Conservation (phyloP, 1,140 invertebrate genomes). For the Ceratina japonica region DNA sequence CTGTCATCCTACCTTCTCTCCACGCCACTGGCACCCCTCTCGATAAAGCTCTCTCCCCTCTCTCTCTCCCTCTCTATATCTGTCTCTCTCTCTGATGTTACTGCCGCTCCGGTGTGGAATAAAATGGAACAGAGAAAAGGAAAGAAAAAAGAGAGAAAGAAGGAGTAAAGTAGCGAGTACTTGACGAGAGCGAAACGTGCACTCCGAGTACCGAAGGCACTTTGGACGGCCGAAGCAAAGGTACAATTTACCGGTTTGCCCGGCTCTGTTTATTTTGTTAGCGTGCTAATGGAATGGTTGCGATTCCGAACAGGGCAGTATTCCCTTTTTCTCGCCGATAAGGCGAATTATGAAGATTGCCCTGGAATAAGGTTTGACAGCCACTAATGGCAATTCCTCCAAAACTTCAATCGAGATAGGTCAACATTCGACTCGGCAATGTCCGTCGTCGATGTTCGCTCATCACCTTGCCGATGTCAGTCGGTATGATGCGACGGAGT, state of each 20-base stretch:
- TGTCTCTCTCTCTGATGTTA: slow-evolving; percentile 33
- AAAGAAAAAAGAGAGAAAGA: slow-evolving; percentile 9
- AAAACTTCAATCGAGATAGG: slow-evolving; percentile 22
- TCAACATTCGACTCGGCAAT: not conserved
- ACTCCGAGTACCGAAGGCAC: slow-evolving; percentile 40
- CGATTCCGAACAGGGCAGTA: slow-evolving; percentile 35
- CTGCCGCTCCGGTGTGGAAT: slow-evolving; percentile 36
- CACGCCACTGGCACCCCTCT: not conserved
- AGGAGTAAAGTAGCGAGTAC: slow-evolving; percentile 13
- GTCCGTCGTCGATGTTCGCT: not conserved
- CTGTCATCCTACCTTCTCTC: slow-evolving; percentile 41
- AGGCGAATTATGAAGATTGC: slow-evolving; percentile 47
- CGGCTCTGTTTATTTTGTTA: slow-evolving; percentile 50
- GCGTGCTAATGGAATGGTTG: slow-evolving; percentile 49
- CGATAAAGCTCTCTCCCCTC: slow-evolving; percentile 1
- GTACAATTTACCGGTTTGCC: slow-evolving; percentile 51
- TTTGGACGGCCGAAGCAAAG: slow-evolving; percentile 47
- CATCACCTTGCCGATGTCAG: not conserved
- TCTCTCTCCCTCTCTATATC: no score
- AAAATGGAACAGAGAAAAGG: slow-evolving; percentile 36
- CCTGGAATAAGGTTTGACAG: slow-evolving; percentile 35
- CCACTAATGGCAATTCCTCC: slow-evolving; percentile 36
- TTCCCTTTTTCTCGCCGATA: slow-evolving; percentile 41
- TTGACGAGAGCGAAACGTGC: slow-evolving; percentile 47
- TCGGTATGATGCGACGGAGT: no score